Base-by-base conservation (phyloP, 2,113 vertebrate genomes). In the Vulpes lagopus region DNA sequence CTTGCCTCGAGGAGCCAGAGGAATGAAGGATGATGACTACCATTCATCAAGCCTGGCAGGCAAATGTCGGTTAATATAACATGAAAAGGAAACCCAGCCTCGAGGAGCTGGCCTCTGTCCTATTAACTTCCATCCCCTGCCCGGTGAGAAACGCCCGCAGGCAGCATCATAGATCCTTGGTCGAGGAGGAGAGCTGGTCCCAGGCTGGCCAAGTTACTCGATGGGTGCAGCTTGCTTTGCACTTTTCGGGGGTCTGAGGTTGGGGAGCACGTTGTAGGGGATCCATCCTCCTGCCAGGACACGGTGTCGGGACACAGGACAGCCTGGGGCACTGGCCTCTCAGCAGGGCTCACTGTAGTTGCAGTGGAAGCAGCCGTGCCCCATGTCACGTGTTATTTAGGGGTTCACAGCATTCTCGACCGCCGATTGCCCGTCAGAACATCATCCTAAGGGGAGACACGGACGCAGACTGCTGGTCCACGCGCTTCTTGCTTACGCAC, bases 101-200 rank as follows among this genome's bases (percentile, higher is more conserved):
- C 74, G 51, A 94, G 51, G 30, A 17, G 93, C 88, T 55, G 49
- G 80, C 64, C 30, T 55, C 23, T 74, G 22, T 30, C 78, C 64
- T 65, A 55, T 53, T 81, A n/a, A 43, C 64, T 62, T 71, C 84
- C 76, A 64, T 17, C 3, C 38, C 35, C 53, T 27, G 12, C 43
- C 35, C 73, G 12, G 57, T 59, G 69, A 69, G 57, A 55, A 85
- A 32, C 14, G 55, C 6, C 65, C 95, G 12, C 8, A 73, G 93
- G 17, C 51, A 93, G 17, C 69, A 1, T 67, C 79, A 16, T 3
- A 0, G 0, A 81, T 74, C 76, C 59, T 3, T 83, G 73, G 83
- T 93, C 89, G 96, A 95, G 89, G 57, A 53, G 86, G 67, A 51
- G 22, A 82, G 1, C 91, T 74, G 73, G 78, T 91, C 51, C 57